Evolutionary conservation across 2,888 invertebrate genomes (phyloP), one percentile per base, ranked within the genome.

Genomic region (Acheta domesticus): DNA sequence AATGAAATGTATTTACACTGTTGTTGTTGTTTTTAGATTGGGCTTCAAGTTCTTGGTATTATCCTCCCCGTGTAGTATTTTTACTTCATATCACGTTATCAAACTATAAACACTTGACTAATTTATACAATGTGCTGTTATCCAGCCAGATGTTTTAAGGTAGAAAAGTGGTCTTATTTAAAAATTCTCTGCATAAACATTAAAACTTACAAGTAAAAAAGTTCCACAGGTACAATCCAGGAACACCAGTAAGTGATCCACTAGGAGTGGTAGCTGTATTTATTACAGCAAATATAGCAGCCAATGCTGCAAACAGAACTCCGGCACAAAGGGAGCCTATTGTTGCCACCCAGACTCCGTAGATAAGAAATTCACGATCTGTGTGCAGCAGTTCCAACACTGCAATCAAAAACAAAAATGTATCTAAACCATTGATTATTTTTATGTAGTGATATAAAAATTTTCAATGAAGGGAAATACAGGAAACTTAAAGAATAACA

Each of bases 211-310:
- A 89, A 83, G 94, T 92, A 82, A 94, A 86, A 50, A 91, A 89
- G 87, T 96, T 96, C 90, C 94, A 94, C 21, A 94, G 86, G 83
- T 93, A 93, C 74, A 94, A 88, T n/a, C 93, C 93, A 48, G 91
- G 89, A 75, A 92, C 88, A 83, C 93, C 91, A 84, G 91, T 88
- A 85, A 94, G 86, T 83, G 91, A 87, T 86, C 93, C 88, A 11
- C 93, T 90, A 12, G 93, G 92, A 2, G 92, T 91, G 3, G 93
- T 93, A 14, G 94, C 94, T 0, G 95, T 93, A 83, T 94, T 95
- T 79, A 95, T 88, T 19, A 94, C 92, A 0, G 95, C 93, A 83
- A 96, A 92, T 73, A 94, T 89, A 77, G 93, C 92, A 3, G 92
- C 91, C 1, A 93, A 88, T 82, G 88, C 85, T 19, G 86, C 89